A percentile compares a stretch with the other conserved stretches of the same genome.
These are phyloP conservation scores for Candoia aspera DNA, from an alignment of 2,113 vertebrate genomes.

Conservation along the genomic window DNA sequence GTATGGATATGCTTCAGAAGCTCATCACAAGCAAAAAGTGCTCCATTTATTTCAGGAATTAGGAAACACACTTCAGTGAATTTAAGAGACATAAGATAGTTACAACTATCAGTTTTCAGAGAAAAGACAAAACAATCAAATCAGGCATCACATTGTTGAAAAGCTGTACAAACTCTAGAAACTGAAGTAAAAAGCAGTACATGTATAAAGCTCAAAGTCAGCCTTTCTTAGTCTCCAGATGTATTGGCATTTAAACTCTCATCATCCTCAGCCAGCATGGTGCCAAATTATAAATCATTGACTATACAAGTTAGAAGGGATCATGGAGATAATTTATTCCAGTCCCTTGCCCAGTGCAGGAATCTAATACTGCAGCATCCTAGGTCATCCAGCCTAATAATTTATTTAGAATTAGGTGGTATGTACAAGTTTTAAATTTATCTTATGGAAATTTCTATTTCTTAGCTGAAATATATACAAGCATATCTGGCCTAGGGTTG, in stretches of 20 bases:
- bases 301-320: neutral
- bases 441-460: too few relatives aligned
- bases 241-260: neutral
- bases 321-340: too few relatives aligned
- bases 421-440: too few relatives aligned
- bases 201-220: too few relatives aligned
- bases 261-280: neutral
- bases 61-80: neutral
- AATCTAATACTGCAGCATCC: too few relatives aligned
- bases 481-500: too few relatives aligned
- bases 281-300: neutral
- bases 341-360: too few relatives aligned
- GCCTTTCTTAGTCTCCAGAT: neutral
- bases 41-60: neutral
- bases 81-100: neutral
- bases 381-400: too few relatives aligned
- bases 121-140: neutral
- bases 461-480: too few relatives aligned
- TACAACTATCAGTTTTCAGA: neutral
- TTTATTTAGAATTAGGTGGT: too few relatives aligned
- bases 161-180: neutral
- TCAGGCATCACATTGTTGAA: neutral
- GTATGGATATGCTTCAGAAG: neutral
- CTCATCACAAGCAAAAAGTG: neutral
- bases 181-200: neutral